Conservation (phyloP, 2,797 vertebrate genomes). For the Paguma larvata region DNA sequence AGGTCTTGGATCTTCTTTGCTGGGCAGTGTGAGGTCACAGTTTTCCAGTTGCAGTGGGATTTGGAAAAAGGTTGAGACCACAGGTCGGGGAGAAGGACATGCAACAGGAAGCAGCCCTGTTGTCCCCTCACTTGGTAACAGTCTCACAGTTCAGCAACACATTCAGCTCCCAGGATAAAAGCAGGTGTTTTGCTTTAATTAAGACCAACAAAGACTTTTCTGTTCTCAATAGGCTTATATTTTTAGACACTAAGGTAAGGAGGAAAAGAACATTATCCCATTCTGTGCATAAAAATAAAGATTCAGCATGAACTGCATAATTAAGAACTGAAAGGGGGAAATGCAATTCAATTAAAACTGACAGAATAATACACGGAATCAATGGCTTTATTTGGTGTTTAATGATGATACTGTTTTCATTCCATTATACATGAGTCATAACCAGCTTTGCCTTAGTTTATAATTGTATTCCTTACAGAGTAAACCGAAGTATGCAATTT, state of each 20-base stretch:
- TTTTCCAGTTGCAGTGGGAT: constrained; percentile 45
- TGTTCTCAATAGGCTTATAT: constrained; percentile 76
- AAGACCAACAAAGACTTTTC: constrained; percentile 78
- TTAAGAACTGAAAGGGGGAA: constrained; percentile 84
- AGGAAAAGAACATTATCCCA: constrained; percentile 79
- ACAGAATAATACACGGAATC: constrained; percentile 86
- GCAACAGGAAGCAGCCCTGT: background rate
- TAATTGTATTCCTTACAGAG: constrained; percentile 82
- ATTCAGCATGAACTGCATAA: constrained; percentile 82
- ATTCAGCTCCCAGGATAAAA: constrained; percentile 78
- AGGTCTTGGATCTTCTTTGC: constrained; percentile 38
- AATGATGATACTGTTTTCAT: constrained; percentile 87
- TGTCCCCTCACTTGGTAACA: constrained; percentile 60
- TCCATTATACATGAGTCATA: constrained; percentile 85
- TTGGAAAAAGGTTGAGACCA: constrained; percentile 62
- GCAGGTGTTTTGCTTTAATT: constrained; percentile 84
- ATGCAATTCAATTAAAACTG: constrained; percentile 85
- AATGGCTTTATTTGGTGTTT: constrained; percentile 86
- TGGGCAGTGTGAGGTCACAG: background rate
- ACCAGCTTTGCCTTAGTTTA: constrained; percentile 79
- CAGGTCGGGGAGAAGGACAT: background rate
- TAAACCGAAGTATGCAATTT: constrained; percentile 83
- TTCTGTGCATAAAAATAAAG: constrained; percentile 82
- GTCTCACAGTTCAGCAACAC: constrained; percentile 65
- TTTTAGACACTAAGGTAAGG: constrained; percentile 83